Evolutionary conservation across 1,140 invertebrate genomes (phyloP).

Genomic region (Trypoxylus dichotomus): DNA sequence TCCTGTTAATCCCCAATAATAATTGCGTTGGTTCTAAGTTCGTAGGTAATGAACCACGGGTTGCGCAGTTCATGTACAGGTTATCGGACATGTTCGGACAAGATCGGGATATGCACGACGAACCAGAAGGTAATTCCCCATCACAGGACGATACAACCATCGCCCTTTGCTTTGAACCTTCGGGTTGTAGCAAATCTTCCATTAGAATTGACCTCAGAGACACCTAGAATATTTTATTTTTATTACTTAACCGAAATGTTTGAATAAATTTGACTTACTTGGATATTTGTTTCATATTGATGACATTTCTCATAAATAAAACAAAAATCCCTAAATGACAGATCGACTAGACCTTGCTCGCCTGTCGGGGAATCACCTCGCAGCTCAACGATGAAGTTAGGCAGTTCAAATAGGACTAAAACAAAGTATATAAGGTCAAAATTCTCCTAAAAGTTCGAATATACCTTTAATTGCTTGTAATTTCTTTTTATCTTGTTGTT

Average conservation of each 20-base stretch:
- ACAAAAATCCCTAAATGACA: slow-evolving; percentile 81
- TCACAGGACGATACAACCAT: slow-evolving; percentile 70
- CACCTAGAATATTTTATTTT: slow-evolving; percentile 55
- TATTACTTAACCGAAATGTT: no score
- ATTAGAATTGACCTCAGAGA: slow-evolving; percentile 80
- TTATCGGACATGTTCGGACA: slow-evolving; percentile 68
- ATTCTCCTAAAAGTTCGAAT: no score
- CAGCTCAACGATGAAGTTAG: slow-evolving; percentile 72
- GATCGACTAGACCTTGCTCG: slow-evolving; percentile 73
- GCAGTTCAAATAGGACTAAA: slow-evolving; percentile 70
- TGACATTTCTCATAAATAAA: slow-evolving; percentile 72
- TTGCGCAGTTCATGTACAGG: slow-evolving; percentile 36
- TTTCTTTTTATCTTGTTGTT: slow-evolving; percentile 33
- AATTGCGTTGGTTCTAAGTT: slow-evolving; percentile 64
- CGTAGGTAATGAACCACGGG: slow-evolving; percentile 66
- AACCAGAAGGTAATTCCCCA: slow-evolving; percentile 53
- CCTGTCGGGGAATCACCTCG: slow-evolving; percentile 64
- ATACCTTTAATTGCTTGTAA: slow-evolving; percentile 42
- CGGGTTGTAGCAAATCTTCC: slow-evolving; percentile 81
- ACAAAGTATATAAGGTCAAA: slow-evolving; percentile 36
- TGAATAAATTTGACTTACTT: slow-evolving; percentile 53
- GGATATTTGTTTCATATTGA: slow-evolving; percentile 67
- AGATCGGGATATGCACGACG: slow-evolving; percentile 74
- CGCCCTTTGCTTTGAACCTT: slow-evolving; percentile 75
- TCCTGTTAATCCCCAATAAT: slow-evolving; percentile 45